Evolutionary conservation across 2,113 vertebrate species (phyloP), one percentile per base, ranked within the genome.

Genomic region (Oncorhynchus keta): DNA sequence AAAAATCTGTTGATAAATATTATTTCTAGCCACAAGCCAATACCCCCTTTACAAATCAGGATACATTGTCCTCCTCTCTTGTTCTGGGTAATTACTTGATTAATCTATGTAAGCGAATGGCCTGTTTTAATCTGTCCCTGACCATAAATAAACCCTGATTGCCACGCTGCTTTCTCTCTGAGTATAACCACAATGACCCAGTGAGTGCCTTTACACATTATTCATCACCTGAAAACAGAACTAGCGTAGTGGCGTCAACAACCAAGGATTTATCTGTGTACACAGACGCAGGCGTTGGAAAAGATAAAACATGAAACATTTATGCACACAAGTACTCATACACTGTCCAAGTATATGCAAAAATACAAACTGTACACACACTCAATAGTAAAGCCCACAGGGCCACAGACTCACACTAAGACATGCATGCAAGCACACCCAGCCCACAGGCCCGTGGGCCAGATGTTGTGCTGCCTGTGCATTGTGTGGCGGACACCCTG

Each of bases 221-320:
- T 78, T 83, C 62, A 4, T 86, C 78, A 84, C 57, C 11, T 26
- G 69, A 65, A 61, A 78, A 72, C 67, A 55, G 51, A 78, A 76
- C 81, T 18, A 76, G 39, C 9, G 73, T 83, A 62, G 76, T 48
- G 71, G 69, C 70, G 72, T 83, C 66, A 84, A 68, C 28, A 67
- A 68, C 18, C 8, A 39, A 39, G 65, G 74, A 77, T 81, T 75
- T 76, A 51, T 70, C 70, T 74, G 57, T 66, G 39, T 66, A 32
- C 75, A 68, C 16, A 62, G 45, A 32, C 75, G 67, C 16, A 62
- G 45, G 32, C 49, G 72, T 74, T 20, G n/a, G 82, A 61, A 71
- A 66, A 12, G 72, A 70, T 84, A 84, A 71, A 48, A 64, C 48
- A 74, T 82, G 39, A 67, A 72, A 76, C 80, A 59, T 70, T 39